phyloP scores from a whole-genome alignment of 2,888 invertebrate genomes.

The Dendrolimus pini region DNA sequence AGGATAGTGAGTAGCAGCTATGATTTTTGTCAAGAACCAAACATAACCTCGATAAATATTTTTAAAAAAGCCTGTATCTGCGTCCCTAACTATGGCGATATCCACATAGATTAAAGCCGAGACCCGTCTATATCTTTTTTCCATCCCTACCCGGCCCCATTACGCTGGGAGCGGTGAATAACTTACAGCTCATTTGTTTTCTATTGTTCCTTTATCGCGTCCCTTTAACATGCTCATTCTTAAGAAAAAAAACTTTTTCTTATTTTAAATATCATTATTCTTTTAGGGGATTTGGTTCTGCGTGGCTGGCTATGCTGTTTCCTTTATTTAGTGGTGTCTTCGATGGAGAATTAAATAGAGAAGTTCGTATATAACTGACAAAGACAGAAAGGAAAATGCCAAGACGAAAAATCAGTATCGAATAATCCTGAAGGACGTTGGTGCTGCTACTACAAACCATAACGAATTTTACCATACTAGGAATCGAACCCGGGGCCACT shows the following conservation, averaged over 20 bases:
- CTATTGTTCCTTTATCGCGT: conserved; percentile 53
- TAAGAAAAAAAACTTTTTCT: conserved; percentile 12
- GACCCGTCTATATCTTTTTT: conserved; percentile 14
- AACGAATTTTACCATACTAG: too few species aligned
- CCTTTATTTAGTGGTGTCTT: too few species aligned
- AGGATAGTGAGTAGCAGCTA: too few species aligned
- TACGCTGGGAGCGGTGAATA: conserved; percentile 40
- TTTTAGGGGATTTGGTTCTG: neutral
- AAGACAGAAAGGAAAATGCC: too few species aligned
- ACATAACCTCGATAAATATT: neutral
- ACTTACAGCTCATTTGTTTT: conserved; percentile 59
- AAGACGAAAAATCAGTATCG: too few species aligned
- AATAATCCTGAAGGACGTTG: too few species aligned
- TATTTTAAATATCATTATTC: neutral
- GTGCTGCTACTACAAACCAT: too few species aligned
- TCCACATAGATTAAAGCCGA: conserved; percentile 1
- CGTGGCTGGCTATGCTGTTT: too few species aligned
- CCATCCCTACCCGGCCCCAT: conserved; percentile 25
- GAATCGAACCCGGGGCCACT: too few species aligned
- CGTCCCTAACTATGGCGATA: neutral
- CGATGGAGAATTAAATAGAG: too few species aligned
- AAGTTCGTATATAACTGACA: too few species aligned
- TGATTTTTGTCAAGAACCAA: too few species aligned
- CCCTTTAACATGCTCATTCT: conserved; percentile 24
- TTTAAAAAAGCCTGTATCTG: neutral